Evolutionary conservation across 2,797 vertebrate species (phyloP), one percentile per base, ranked within the genome.

Genomic region (Cephalopachus bancanus): DNA sequence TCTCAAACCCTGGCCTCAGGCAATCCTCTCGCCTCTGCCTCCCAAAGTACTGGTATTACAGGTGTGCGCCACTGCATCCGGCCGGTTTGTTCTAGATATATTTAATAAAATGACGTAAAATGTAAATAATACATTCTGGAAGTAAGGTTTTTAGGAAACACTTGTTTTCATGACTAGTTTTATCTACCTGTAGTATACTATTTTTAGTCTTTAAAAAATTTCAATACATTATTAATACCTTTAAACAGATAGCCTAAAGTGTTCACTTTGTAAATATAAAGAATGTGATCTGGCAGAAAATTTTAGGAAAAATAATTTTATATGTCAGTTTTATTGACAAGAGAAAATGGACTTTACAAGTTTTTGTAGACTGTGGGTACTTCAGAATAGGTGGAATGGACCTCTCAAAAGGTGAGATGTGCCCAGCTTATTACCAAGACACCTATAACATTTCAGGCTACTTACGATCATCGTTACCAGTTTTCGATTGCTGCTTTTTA

Each of bases 131-230:
- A 80, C 51, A 51, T 93, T 91, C 17, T 80, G 51, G 53, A 57
- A 87, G 71, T 87, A 90, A 75, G 12, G 10, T 64, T 90, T 97
- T 91, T 84, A 72, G 91, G 33, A 95, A 69, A 59, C 75, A 71
- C 22, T 94, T 91, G n/a, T 92, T 89, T 96, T 92, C 44, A 92
- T 83, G 20, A 94, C 4, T 92, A 88, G 64, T 75, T 69, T 92
- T 90, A 79, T 94, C 57, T 71, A 69, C 64, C 24, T 89, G 15
- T 74, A 81, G 10, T 91, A 12, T 88, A 60, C 16, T 51, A 22
- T 55, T 62, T 81, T 83, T 76, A 87, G n/a, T 83, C 30, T 78
- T 86, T 93, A 86, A 26, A 60, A 76, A 93, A 22, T n/a, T n/a
- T 81, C 33, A 22, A 19, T 75, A 93, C 93, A 78, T 55, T 87